Evolutionary conservation across 2,113 vertebrate species (phyloP).

Genomic region (rabbit (Oryctolagus cuniculus)): DNA sequence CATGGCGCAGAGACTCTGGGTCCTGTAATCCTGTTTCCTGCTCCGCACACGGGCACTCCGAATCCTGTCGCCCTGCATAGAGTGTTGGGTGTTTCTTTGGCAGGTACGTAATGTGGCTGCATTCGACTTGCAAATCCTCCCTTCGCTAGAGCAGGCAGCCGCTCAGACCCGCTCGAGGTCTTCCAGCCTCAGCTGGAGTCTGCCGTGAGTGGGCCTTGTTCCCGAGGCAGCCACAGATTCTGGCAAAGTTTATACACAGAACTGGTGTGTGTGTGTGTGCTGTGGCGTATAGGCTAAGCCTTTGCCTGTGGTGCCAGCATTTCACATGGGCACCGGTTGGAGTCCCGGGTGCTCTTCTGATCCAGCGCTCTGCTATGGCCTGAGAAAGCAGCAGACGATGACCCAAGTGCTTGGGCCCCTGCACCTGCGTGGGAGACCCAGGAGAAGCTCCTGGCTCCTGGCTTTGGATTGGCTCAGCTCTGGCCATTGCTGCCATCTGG

Average conservation of each 20-base stretch:
- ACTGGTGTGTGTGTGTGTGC: background rate
- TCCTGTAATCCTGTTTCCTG: background rate
- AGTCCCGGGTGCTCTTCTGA: too few species aligned
- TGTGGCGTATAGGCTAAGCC: too few species aligned
- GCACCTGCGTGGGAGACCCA: too few species aligned
- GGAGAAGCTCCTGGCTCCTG: too few species aligned
- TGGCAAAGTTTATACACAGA: background rate
- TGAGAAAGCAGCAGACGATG: too few species aligned
- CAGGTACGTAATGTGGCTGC: background rate
- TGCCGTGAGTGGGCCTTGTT: background rate
- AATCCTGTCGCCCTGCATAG: conserved; percentile 10
- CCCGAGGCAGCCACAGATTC: background rate
- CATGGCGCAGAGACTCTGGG: background rate
- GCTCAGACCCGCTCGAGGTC: background rate
- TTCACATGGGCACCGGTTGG: too few species aligned
- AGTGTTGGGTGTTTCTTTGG: background rate
- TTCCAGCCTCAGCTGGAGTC: background rate
- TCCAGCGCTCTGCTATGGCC: too few species aligned
- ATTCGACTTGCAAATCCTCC: background rate
- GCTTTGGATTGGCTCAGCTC: too few species aligned
- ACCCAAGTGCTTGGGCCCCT: too few species aligned
- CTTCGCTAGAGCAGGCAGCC: background rate
- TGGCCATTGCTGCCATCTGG: too few species aligned
- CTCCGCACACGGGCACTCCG: too few species aligned
- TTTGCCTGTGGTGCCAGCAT: too few species aligned